Conservation (phyloP, 2,888 invertebrate species). For the Pimpla rufipes region DNA sequence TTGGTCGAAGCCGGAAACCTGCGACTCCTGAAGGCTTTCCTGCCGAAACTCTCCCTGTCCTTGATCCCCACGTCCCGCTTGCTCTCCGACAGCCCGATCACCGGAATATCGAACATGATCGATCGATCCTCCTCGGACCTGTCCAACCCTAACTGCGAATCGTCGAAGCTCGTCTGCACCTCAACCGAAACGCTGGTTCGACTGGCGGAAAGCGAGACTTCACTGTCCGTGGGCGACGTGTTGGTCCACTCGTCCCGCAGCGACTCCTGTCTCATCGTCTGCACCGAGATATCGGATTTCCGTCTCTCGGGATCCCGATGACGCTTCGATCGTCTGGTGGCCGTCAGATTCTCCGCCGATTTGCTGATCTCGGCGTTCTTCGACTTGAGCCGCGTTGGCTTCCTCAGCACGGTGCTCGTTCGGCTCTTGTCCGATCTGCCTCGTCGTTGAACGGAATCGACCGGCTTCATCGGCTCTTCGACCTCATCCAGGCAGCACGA, state of each 20-base stretch:
- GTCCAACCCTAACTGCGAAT: slow-evolving; percentile 64
- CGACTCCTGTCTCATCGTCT: slow-evolving; percentile 71
- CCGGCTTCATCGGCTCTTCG: background rate
- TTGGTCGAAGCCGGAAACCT: slow-evolving; percentile 77
- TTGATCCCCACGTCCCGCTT: slow-evolving; percentile 74
- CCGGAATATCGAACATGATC: slow-evolving; percentile 52
- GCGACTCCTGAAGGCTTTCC: slow-evolving; percentile 63
- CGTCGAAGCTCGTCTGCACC: slow-evolving; percentile 82
- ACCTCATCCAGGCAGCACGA: background rate
- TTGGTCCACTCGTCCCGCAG: slow-evolving; percentile 81
- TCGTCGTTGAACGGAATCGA: slow-evolving; percentile 29
- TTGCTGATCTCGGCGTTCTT: slow-evolving; percentile 79
- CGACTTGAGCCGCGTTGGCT: slow-evolving; percentile 78
- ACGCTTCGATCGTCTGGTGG: slow-evolving; percentile 75
- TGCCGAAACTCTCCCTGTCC: slow-evolving; percentile 64
- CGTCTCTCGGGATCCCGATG: slow-evolving; percentile 79
- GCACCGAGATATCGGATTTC: slow-evolving; percentile 82
- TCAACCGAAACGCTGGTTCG: slow-evolving; percentile 79
- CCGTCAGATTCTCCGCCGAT: slow-evolving; percentile 79
- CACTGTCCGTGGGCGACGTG: slow-evolving; percentile 79
- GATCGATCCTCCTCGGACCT: slow-evolving; percentile 59
- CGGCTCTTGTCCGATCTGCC: slow-evolving; percentile 60
- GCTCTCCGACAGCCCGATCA: slow-evolving; percentile 75
- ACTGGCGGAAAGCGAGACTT: slow-evolving; percentile 73
- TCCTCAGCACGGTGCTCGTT: slow-evolving; percentile 76